Base-by-base conservation (phyloP, 1,140 invertebrate genomes). In the Hycleus cichorii region DNA sequence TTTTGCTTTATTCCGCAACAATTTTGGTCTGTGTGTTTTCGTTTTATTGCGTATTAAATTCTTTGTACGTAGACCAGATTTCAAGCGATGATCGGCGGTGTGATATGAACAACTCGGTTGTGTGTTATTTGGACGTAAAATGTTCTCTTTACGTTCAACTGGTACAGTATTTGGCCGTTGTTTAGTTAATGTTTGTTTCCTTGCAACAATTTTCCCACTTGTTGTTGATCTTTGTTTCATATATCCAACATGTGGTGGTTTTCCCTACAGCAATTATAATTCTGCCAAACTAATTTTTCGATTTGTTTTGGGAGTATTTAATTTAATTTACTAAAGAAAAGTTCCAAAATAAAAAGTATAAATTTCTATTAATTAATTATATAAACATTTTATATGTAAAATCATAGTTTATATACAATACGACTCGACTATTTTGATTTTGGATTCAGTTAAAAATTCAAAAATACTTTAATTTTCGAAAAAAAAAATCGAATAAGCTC, bases 261-360 rank as follows among this genome's bases (percentile, higher is more conserved):
- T 72, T 43, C 64, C 69, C 70, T 71, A 61, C 59, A 69, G 67
- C 59, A 70, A 70, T 18, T 47, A 68, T 67, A 51, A 64, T 44
- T 62, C 66, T 68, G 66, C 65, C 66, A 65, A 57, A 48, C 64
- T 60, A 53, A 55, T 56, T 59, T 38, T 53, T 48, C 9, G 48
- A 39, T 47, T 39, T 55, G 38, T 10, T 24, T 10, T 4, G 43
- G 11, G 49, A 49, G 39, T 26, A 26, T 46, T 24, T 39, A 27
- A 50, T 47, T 48, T 58, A 47, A 57, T 49, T 45, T 58, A 49
- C 46, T 54, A 49, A 58, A 38, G 45, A 40, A 42, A n/a, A 52
- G 50, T 54, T 61, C 49, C 39, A 47, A 60, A 60, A 57, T 42
- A 48, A 57, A 60, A 50, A 52, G 45, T 51, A 27, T 39, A 24